phyloP scores from a whole-genome alignment of 1,140 invertebrate species.

The Olivierus martensii region DNA sequence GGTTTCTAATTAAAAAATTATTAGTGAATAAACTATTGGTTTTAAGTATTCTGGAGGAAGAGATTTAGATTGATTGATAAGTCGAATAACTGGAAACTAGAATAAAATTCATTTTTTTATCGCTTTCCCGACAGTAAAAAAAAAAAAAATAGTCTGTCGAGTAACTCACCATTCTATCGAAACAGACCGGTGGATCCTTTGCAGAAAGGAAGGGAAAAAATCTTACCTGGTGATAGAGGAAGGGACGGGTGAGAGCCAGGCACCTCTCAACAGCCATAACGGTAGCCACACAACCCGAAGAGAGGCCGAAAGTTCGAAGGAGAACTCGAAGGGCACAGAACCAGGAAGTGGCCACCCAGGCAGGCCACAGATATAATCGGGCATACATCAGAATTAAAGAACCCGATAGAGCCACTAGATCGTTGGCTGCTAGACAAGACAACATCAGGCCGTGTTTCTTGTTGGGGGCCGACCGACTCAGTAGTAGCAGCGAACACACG shows the following conservation, averaged over 20 bases:
- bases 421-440: constrained; percentile 52
- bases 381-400: constrained; percentile 42
- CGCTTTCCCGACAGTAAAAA: too few relatives aligned
- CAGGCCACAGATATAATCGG: constrained; percentile 30
- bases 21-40: too few relatives aligned
- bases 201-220: neutral
- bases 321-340: constrained; percentile 54
- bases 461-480: constrained; percentile 31
- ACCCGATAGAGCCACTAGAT: constrained; percentile 48
- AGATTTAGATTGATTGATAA: too few relatives aligned
- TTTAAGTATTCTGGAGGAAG: too few relatives aligned
- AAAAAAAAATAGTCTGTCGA: too few relatives aligned
- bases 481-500: constrained; percentile 24
- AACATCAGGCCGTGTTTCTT: constrained; percentile 63
- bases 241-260: constrained; percentile 66
- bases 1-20: too few relatives aligned
- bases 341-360: constrained; percentile 9
- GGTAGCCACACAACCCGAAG: constrained; percentile 68
- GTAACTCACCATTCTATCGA: too few relatives aligned
- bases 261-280: constrained; percentile 75
- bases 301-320: constrained; percentile 63
- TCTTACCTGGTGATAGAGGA: constrained; percentile 73
- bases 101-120: too few relatives aligned
- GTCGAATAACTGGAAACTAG: too few relatives aligned
- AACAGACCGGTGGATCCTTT: too few relatives aligned